Base-by-base conservation (phyloP, 2,113 vertebrate genomes). In the Caretta caretta region DNA sequence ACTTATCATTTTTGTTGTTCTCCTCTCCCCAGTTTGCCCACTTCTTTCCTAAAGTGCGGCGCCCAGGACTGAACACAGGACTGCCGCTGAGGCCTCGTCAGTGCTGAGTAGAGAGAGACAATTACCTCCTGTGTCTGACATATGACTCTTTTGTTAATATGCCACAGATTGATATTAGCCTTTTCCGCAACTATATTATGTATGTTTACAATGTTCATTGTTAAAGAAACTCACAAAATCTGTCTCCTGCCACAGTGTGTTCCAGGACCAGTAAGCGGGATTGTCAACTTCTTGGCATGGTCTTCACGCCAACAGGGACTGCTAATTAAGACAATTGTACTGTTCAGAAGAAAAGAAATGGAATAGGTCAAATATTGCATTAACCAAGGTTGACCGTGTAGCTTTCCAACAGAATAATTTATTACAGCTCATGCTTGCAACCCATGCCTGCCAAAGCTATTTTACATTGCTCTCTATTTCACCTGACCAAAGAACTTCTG, bases 281-380 rank as follows among this genome's bases (percentile, higher is more conserved):
- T 22, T 0, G 0, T 5, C 53, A 31, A 27, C 31, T 69, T 59
- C n/a, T 65, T 7, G 3, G 5, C 38, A 0, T 0, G 0, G 4
- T 86, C 8, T 59, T 90, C 27, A 76, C 54, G n/a, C 5, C 65
- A 83, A 8, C 16, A 75, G 22, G n/a, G 10, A 13, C 0, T 8
- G 42, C 2, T 19, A 31, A 80, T 49, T 54, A 5, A 13, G 20
- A 75, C 10, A 24, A 27, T 0, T 1, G 35, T 7, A 31, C 14
- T 2, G 12, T 12, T 25, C 49, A 5, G 46, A 3, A n/a, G 35
- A 93, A 53, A 49, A 2, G 29, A 75, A 80, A 79, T 86, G 31
- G 29, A 83, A 27, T 22, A 75, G 42, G 50, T 6, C 46, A 69
- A 59, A 8, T 38, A 17, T 83, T 69, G 89, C 10, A 51, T 87